Conservation (phyloP, 2,888 invertebrate species). For the Peribatodes rhomboidaria region DNA sequence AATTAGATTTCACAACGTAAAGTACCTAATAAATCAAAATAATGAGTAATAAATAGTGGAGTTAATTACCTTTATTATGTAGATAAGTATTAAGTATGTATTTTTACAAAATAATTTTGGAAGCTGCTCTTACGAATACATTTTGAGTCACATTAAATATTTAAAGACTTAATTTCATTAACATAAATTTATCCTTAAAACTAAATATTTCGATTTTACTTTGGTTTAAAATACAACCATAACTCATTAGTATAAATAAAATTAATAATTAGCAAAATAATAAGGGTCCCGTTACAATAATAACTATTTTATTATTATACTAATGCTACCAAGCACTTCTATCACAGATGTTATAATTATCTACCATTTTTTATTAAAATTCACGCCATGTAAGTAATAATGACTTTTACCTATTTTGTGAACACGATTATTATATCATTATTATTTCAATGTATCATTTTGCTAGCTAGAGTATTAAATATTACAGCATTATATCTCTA, state of each 20-base stretch:
- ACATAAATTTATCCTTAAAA: too few relatives aligned
- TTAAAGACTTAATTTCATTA: too few relatives aligned
- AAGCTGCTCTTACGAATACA: slow-evolving; percentile 3
- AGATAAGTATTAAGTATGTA: too few relatives aligned
- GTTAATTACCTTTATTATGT: neutral
- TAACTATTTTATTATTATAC: slow-evolving; percentile 20
- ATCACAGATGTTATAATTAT: slow-evolving; percentile 57
- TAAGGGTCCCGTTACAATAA: neutral
- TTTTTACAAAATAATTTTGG: neutral
- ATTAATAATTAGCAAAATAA: slow-evolving; percentile 4
- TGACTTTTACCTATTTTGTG: too few relatives aligned
- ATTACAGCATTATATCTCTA: too few relatives aligned
- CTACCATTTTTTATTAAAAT: slow-evolving; percentile 19
- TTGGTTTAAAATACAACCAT: slow-evolving; percentile 44
- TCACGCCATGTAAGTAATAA: slow-evolving; percentile 1
- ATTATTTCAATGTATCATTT: neutral
- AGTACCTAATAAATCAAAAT: neutral
- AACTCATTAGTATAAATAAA: slow-evolving; percentile 12
- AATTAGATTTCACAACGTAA: slow-evolving; percentile 3
- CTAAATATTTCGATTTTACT: slow-evolving; percentile 31
- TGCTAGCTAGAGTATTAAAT: neutral
- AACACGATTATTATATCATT: too few relatives aligned
- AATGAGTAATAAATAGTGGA: slow-evolving; percentile 7
- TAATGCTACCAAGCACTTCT: slow-evolving; percentile 52
- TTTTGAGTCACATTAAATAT: neutral